Conservation (phyloP, 2,797 vertebrate species). For the Gallinago solitaria region DNA sequence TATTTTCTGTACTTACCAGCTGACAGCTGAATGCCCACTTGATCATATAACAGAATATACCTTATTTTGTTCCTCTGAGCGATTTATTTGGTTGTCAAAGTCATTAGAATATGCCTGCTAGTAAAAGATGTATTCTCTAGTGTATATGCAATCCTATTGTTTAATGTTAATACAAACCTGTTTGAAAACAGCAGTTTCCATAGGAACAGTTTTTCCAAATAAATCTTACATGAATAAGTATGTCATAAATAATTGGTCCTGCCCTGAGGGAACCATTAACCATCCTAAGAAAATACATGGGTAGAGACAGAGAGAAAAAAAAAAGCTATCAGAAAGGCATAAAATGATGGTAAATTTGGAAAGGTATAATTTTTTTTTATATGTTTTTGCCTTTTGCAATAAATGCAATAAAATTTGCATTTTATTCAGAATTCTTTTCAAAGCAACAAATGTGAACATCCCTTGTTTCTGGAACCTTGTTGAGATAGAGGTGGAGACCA, state of each 20-base stretch:
- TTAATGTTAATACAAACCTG: slow-evolving; percentile 71
- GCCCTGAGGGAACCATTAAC: slow-evolving; percentile 70
- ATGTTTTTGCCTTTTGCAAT: not conserved
- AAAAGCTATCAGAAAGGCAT: slow-evolving; percentile 6
- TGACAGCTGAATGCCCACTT: slow-evolving; percentile 10
- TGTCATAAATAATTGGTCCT: slow-evolving; percentile 80
- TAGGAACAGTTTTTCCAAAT: slow-evolving; percentile 78
- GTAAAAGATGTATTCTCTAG: slow-evolving; percentile 56
- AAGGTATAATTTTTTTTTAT: not conserved
- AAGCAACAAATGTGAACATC: not conserved
- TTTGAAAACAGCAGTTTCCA: slow-evolving; percentile 81
- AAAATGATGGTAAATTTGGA: not conserved
- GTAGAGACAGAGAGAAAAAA: slow-evolving; percentile 38
- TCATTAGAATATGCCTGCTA: slow-evolving; percentile 51
- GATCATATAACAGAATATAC: not conserved
- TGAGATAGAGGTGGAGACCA: not conserved
- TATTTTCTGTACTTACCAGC: not conserved
- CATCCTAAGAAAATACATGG: slow-evolving; percentile 64
- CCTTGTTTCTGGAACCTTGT: not conserved
- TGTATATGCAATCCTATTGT: slow-evolving; percentile 69
- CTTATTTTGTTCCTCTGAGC: slow-evolving; percentile 30
- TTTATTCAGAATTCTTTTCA: not conserved
- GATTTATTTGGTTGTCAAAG: slow-evolving; percentile 52
- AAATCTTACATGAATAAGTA: slow-evolving; percentile 72
- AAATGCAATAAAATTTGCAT: too few relatives aligned